Base-by-base conservation (phyloP, 2,888 invertebrate genomes). In the Anoplius nigerrimus region DNA sequence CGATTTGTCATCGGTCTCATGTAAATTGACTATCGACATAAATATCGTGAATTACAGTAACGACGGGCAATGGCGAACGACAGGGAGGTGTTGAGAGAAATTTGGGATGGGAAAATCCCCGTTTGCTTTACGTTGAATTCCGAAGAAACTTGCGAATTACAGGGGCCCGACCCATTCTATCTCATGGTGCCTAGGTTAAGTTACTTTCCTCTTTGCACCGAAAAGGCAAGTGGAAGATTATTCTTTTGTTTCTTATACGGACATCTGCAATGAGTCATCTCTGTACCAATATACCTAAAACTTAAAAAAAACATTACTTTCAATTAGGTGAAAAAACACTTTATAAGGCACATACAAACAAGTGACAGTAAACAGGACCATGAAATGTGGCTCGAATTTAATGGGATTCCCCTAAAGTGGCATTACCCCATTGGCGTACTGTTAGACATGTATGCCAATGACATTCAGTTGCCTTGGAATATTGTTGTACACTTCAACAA, bases 71-170 rank as follows among this genome's bases (percentile, higher is more conserved):
- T 98, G 98, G 97, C 97, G 74, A 96, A 97, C 86, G 99, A 99
- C 89, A 92, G 98, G 83, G 97, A 99, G 92, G 94, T 98, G 67
- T 90, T 98, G 64, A 92, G 98, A 67, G 97, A 97, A 90, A 93
- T 98, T 81, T 99, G 98, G 98, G 97, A 98, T 83, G 97, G 97
- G 21, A 95, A 96, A 89, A 91, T 99, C 57, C 98, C 99, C 0
- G 93, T 98, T 64, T 97, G 97, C 89, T 98, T 99, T 89, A 93
- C 94, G 82, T 90, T 99, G 58, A 93, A 97, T 82, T 92, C 94
- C 42, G 96, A 97, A 83, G 98, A 99, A 91, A 94, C 97, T 24
- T 93, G 93, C 87, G 95, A 95, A 82, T 91, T 97, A 53, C 96
- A 96, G 85, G 94, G 95, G 79, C 98, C 98, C 11, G 98, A 98